These are phyloP conservation scores for Pherbina coryleti DNA, from an alignment of 2,888 invertebrate genomes.

Conservation along the genomic window DNA sequence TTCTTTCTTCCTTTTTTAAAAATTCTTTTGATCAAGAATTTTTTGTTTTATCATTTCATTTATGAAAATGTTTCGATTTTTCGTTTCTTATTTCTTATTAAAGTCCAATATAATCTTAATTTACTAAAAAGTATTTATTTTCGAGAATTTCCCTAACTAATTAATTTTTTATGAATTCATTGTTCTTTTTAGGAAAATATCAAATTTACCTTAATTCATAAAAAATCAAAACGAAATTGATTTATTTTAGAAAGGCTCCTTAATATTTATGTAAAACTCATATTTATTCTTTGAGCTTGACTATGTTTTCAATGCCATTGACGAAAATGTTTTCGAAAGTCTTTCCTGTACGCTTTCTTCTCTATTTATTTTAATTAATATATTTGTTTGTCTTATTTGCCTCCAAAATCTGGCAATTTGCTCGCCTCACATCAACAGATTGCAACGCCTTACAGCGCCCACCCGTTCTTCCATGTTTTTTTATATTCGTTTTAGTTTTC, in stretches of 20 bases:
- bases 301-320: constrained; percentile 62
- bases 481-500: not conserved
- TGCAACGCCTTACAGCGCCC: not conserved
- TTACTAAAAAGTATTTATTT: too few species aligned
- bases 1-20: too few species aligned
- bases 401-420: constrained; percentile 10
- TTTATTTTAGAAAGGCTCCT: not conserved
- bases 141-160: too few species aligned
- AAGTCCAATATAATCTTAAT: too few species aligned
- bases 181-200: too few species aligned
- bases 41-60: too few species aligned
- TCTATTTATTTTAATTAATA: not conserved
- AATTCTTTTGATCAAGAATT: too few species aligned
- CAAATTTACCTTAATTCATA: too few species aligned
- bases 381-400: not conserved
- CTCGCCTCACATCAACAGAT: not conserved
- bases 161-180: too few species aligned
- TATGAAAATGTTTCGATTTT: too few species aligned
- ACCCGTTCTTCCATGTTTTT: not conserved
- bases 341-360: not conserved
- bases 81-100: too few species aligned
- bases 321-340: constrained; percentile 47
- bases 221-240: not conserved
- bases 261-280: too few species aligned
- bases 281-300: not conserved